Base-by-base conservation (phyloP, 2,888 invertebrate genomes). In the Epinotia demarniana region DNA sequence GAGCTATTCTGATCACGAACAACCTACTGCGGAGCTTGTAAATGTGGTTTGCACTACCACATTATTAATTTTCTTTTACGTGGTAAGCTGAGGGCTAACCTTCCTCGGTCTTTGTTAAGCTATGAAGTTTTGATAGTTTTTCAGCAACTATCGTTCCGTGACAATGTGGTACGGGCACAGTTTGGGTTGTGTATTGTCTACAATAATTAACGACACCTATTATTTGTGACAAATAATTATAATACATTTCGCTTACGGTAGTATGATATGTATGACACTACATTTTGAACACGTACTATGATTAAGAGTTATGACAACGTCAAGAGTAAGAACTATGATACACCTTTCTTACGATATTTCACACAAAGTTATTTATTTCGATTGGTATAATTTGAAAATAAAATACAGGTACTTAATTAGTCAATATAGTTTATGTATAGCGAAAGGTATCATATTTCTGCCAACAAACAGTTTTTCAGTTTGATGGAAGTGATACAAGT, bases 1-100 rank as follows among this genome's bases (percentile, higher is more conserved):
- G 84, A 81, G 84, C 80, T 86, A 92, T 91, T 91, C 89, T 81
- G 87, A 87, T 89, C 90, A 92, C 89, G 89, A 81, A 81, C 79
- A 19, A 75, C 75, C 58, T 43, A 66, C 60, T 61, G 39, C 53
- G 66, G 43, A 53, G 66, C 53, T 61, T n/a, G 63, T 74, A 75
- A 75, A 71, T 70, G 66, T 71, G 39, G 60, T 66, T 74, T 57
- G 43, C 53, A 62, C 68, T 64, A 61, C 64, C 75, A 71, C 75
- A 71, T 75, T 75, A 71, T 71, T 75, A 71, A 55, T 75, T 71
- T 66, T 71, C 66, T 71, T 57, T 27, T 18, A 61, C 49, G 43
- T 43, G 27, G 19, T 70, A 66, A 60, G 49, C 53, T 71, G 66
- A 43, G 19, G 66, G 64, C n/a, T 66, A 61, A 71, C 53, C 73